A percentile compares a stretch with the other conserved stretches of the same genome.
Evolutionary conservation across 2,888 invertebrate species (phyloP).

Genomic region (Lochmaea crataegi): DNA sequence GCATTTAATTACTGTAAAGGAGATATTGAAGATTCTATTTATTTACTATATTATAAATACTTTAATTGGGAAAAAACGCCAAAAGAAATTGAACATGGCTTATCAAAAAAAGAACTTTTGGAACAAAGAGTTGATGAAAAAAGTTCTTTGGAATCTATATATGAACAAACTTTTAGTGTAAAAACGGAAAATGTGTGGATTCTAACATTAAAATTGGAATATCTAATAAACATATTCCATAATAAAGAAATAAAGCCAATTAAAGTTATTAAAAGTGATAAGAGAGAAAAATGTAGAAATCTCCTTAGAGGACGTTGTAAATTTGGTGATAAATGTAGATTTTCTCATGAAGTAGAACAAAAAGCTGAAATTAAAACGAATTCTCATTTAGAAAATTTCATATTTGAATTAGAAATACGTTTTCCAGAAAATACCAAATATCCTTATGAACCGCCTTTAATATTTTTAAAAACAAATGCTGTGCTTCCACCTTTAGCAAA

Average conservation of each 20-base stretch:
- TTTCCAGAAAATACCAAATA: slow-evolving; percentile 78
- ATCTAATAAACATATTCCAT: slow-evolving; percentile 67
- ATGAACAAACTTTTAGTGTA: slow-evolving; percentile 75
- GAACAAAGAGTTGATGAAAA: slow-evolving; percentile 79
- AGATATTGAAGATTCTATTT: slow-evolving; percentile 78
- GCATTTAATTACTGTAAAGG: slow-evolving; percentile 76
- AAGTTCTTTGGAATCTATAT: slow-evolving; percentile 81
- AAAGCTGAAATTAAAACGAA: slow-evolving; percentile 59
- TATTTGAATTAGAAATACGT: slow-evolving; percentile 78
- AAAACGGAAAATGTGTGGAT: slow-evolving; percentile 81
- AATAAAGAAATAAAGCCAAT: slow-evolving; percentile 64
- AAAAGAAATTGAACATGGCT: slow-evolving; percentile 60
- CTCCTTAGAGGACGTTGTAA: slow-evolving; percentile 75
- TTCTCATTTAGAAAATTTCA: slow-evolving; percentile 64
- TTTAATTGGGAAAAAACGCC: slow-evolving; percentile 64
- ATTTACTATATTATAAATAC: slow-evolving; percentile 79
- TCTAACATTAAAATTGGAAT: slow-evolving; percentile 75
- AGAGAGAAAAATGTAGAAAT: slow-evolving; percentile 74
- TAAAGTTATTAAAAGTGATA: slow-evolving; percentile 60
- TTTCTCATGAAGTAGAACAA: slow-evolving; percentile 72
- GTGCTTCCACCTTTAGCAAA: slow-evolving; percentile 74
- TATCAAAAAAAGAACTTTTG: slow-evolving; percentile 68
- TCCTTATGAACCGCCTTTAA: slow-evolving; percentile 79
- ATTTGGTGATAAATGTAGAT: slow-evolving; percentile 80
- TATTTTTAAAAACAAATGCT: slow-evolving; percentile 75